These are phyloP conservation scores for Petrophora chlorosata DNA, from an alignment of 2,888 invertebrate genomes.

Conservation along the genomic window DNA sequence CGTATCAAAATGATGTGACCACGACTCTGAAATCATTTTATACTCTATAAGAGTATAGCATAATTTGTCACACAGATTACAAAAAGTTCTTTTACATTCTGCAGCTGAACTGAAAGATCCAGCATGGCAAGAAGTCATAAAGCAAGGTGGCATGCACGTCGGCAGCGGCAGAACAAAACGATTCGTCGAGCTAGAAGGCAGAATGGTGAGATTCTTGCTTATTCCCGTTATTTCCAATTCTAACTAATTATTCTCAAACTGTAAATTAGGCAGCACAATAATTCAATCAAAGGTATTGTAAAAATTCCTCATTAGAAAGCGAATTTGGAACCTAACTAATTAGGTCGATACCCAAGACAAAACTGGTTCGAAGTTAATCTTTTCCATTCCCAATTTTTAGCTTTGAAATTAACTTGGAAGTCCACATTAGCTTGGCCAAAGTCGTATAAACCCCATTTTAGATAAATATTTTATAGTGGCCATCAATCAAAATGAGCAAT, in stretches of 20 bases:
- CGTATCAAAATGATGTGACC: too few relatives aligned
- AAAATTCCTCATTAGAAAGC: conserved; percentile 13
- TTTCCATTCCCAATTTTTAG: conserved; percentile 15
- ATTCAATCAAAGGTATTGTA: conserved; percentile 10
- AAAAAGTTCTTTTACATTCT: conserved; percentile 8
- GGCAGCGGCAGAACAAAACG: conserved; percentile 65
- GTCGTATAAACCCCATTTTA: conserved; percentile 21
- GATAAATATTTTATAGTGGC: conserved; percentile 26
- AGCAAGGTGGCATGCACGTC: conserved; percentile 59
- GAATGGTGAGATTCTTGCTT: conserved; percentile 46
- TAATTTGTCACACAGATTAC: background rate
- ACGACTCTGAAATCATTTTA: too few relatives aligned
- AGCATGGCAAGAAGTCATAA: conserved; percentile 59
- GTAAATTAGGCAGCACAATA: conserved; percentile 8
- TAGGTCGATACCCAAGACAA: conserved; percentile 3
- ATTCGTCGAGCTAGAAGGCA: conserved; percentile 62
- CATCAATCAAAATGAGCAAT: conserved; percentile 31
- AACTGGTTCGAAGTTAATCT: conserved; percentile 9
- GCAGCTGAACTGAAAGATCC: conserved; percentile 54
- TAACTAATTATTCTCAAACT: background rate
- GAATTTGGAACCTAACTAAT: conserved; percentile 15
- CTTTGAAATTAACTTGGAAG: conserved; percentile 14
- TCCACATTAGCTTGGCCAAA: conserved; percentile 7
- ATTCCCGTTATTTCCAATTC: too few relatives aligned
- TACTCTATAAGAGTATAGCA: too few relatives aligned